Base-by-base conservation (phyloP, 2,797 vertebrate genomes). In the Cossypha dichroa region DNA sequence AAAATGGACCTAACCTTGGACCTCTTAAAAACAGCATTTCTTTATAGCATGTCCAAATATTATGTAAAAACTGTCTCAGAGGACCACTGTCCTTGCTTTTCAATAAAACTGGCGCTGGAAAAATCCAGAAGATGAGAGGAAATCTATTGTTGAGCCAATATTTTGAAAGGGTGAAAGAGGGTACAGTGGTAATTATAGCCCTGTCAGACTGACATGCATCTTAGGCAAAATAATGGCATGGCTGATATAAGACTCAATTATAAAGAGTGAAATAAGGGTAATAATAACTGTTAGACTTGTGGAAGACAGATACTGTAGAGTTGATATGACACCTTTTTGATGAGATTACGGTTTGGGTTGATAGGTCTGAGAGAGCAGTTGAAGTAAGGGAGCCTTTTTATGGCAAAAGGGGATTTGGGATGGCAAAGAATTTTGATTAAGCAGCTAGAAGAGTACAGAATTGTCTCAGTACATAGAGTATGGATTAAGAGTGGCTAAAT, bases 151-250 rank as follows among this genome's bases (percentile, higher is more conserved):
- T 90, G 55, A 92, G 59, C 48, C 59, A 74, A 51, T 89, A 73
- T 92, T 96, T 90, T 90, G 77, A 94, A 86, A 84, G 63, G 74
- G 73, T 94, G 88, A 88, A 48, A 49, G 77, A 70, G 70, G 81
- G 78, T 80, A 23, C n/a, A 67, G 0, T 76, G 77, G 69, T 90
- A 95, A 94, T 96, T 94, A 85, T 29, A 67, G 63, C 19, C 74
- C 67, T 93, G 85, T 94, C 93, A 95, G 59, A 52, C 64, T 94
- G 73, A 73, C 46, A 51, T 74, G n/a, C n/a, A 67, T 94, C 77
- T 94, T 79, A 66, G 80, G 86, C 81, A 85, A 87, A 96, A 92
- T 95, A 95, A 89, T 91, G 84, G 48, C 45, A 41, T 17, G 21
- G 69, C 77, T 93, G 73, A 89, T 85, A 41, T 1, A 41, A 48